Percentiles rank a stretch among this genome's conserved stretches.
Evolutionary conservation across 1,140 invertebrate genomes (phyloP).

Genomic region (Drosophila busckii): DNA sequence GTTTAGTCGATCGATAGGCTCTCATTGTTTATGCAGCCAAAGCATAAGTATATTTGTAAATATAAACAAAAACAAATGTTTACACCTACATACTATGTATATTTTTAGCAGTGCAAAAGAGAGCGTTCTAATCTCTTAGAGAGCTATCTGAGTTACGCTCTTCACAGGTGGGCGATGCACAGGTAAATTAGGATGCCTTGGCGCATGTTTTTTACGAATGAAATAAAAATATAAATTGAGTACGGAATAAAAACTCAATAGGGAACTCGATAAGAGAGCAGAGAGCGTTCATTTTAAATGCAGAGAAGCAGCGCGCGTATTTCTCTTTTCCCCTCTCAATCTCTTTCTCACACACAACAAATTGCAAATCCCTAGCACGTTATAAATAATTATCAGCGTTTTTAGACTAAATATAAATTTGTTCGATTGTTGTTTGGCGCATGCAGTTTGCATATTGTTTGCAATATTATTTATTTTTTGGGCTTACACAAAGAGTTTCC

Average conservation of each 20-base stretch:
- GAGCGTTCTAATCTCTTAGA: too few species aligned
- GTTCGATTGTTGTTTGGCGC: constrained; percentile 17
- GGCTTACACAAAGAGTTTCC: constrained; percentile 67
- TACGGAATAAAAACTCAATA: constrained; percentile 1
- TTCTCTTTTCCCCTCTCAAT: neutral
- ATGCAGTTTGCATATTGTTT: constrained; percentile 23
- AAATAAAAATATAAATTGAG: constrained; percentile 19
- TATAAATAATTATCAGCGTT: constrained; percentile 72
- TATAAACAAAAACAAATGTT: constrained; percentile 69
- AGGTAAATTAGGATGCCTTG: constrained; percentile 19
- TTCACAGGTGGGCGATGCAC: constrained; percentile 55
- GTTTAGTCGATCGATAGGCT: constrained; percentile 9
- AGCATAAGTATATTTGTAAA: constrained; percentile 51
- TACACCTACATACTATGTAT: constrained; percentile 23
- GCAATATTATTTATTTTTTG: constrained; percentile 37
- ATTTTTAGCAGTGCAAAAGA: constrained; percentile 22
- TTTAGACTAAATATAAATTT: constrained; percentile 40
- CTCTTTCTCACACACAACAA: constrained; percentile 7
- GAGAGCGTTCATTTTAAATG: constrained; percentile 1
- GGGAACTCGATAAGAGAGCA: neutral
- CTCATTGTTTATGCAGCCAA: constrained; percentile 17
- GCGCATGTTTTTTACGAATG: constrained; percentile 61
- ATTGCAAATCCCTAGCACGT: constrained; percentile 73
- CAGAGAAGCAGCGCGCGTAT: neutral
- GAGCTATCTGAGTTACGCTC: constrained; percentile 9